Evolutionary conservation across 2,113 vertebrate species (phyloP).

Genomic region (Nerophis ophidion): DNA sequence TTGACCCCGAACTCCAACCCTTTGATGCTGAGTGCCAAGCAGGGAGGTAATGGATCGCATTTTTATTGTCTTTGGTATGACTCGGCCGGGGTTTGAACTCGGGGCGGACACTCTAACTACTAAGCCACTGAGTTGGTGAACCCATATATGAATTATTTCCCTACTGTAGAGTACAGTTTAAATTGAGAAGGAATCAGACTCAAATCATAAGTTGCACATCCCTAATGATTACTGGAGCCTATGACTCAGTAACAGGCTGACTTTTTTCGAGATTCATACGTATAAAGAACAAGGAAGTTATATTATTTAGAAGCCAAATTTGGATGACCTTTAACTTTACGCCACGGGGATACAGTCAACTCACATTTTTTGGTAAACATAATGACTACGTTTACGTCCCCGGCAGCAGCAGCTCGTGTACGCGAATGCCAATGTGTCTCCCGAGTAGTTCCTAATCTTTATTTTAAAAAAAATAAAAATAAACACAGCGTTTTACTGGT

Average conservation of each 20-base stretch:
- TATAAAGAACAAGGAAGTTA: constrained; percentile 17
- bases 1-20: too few relatives aligned
- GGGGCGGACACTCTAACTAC: too few relatives aligned
- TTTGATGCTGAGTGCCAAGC: too few relatives aligned
- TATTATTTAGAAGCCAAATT: constrained; percentile 9
- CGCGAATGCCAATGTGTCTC: constrained; percentile 17
- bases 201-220: too few relatives aligned
- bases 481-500: constrained; percentile 2
- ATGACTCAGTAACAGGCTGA: constrained; percentile 42
- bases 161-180: too few relatives aligned
- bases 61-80: too few relatives aligned
- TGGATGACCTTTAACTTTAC: constrained; percentile 11
- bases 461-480: constrained; percentile 1
- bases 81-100: too few relatives aligned
- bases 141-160: too few relatives aligned
- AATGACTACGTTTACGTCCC: constrained; percentile 19
- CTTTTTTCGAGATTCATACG: constrained; percentile 38
- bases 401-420: not conserved
- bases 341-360: constrained; percentile 13
- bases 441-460: constrained; percentile 25
- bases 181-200: too few relatives aligned
- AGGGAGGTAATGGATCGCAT: too few relatives aligned
- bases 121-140: too few relatives aligned
- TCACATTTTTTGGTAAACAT: constrained; percentile 20
- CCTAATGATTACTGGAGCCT: too few relatives aligned